Conservation (phyloP, 2,888 invertebrate genomes). For the Oegoconia quadripuncta region DNA sequence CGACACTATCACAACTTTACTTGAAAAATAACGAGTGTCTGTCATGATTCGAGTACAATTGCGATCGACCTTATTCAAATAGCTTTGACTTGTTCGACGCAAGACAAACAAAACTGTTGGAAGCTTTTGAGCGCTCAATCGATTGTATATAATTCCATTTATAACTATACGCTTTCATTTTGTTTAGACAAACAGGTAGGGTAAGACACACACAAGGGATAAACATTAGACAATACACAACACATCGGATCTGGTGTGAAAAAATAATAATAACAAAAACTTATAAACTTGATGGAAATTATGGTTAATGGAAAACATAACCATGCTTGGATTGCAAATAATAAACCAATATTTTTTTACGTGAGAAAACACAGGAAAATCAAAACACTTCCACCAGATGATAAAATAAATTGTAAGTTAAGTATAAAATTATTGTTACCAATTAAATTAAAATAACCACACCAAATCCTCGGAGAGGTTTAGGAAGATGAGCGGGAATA, state of each 20-base stretch:
- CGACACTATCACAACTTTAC: too few relatives aligned
- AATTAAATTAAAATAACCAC: slow-evolving; percentile 74
- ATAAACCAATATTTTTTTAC: slow-evolving; percentile 63
- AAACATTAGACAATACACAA: slow-evolving; percentile 95
- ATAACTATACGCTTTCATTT: slow-evolving; percentile 62
- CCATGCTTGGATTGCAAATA: slow-evolving; percentile 72
- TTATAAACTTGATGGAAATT: slow-evolving; percentile 38
- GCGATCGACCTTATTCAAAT: slow-evolving; percentile 42
- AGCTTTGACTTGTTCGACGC: slow-evolving; percentile 43
- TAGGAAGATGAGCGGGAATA: slow-evolving; percentile 70
- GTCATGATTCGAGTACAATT: slow-evolving; percentile 63
- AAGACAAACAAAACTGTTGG: slow-evolving; percentile 75
- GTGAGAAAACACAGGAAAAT: slow-evolving; percentile 74
- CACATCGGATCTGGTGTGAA: slow-evolving; percentile 80
- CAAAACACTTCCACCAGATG: slow-evolving; percentile 79
- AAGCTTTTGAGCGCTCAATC: slow-evolving; percentile 66
- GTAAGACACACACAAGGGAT: slow-evolving; percentile 94
- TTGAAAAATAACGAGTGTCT: slow-evolving; percentile 39
- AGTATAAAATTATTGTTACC: slow-evolving; percentile 53
- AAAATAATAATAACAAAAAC: slow-evolving; percentile 56
- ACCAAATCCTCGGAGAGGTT: slow-evolving; percentile 79
- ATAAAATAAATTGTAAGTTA: slow-evolving; percentile 65
- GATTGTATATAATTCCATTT: slow-evolving; percentile 47
- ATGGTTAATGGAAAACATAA: slow-evolving; percentile 59
- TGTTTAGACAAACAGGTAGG: slow-evolving; percentile 78